Evolutionary conservation across 2,797 vertebrate species (phyloP).

Genomic region (Helarctos malayanus): DNA sequence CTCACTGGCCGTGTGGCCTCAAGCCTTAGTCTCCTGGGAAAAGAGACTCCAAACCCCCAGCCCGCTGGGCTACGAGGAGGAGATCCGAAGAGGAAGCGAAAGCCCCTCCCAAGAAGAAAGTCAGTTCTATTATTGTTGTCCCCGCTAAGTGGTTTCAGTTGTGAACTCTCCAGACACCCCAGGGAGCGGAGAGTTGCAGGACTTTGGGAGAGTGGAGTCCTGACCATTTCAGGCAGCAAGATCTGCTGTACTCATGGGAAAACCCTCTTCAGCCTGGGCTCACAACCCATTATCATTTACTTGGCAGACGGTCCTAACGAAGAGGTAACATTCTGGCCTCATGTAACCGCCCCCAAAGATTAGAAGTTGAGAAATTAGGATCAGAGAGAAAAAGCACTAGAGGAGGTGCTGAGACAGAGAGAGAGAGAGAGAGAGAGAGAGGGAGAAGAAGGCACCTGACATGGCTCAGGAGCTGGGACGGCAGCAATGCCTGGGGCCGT

Average conservation of each 20-base stretch:
- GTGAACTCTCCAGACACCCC: neutral
- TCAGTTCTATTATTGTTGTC: neutral
- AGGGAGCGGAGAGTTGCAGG: neutral
- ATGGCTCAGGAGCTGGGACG: accelerated
- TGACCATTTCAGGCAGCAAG: neutral
- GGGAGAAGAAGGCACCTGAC: neutral
- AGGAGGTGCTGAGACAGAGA: neutral
- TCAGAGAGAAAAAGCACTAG: neutral
- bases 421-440: neutral
- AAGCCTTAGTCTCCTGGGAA: neutral
- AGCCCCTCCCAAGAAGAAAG: neutral
- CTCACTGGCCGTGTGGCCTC: neutral
- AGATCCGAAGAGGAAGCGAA: neutral
- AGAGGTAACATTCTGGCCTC: neutral
- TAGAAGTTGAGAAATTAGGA: neutral
- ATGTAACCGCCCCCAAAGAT: neutral
- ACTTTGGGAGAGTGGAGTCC: neutral
- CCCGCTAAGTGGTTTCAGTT: neutral
- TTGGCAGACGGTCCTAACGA: neutral
- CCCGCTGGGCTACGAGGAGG: neutral
- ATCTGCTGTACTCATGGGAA: neutral
- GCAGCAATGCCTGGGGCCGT: neutral
- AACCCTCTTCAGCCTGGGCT: neutral
- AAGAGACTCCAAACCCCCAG: neutral
- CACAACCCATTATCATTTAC: neutral